These are phyloP conservation scores for Metallyticus violacea DNA, from an alignment of 2,888 invertebrate genomes.

Conservation along the genomic window DNA sequence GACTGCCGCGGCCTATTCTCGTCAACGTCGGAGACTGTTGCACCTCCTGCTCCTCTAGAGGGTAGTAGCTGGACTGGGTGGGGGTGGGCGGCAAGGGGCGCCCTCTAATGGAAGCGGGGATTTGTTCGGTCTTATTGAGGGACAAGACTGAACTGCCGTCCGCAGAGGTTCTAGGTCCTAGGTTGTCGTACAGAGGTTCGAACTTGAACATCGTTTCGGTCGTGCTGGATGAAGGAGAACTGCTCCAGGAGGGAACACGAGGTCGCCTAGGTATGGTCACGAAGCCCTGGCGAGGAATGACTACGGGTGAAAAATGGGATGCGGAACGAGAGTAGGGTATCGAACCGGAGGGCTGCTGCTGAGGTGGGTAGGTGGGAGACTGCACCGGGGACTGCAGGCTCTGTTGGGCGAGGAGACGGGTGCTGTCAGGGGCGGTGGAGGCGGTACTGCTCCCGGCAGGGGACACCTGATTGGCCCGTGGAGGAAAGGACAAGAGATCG, in stretches of 20 bases:
- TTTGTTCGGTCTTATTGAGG: slow-evolving; percentile 60
- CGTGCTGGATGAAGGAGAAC: slow-evolving; percentile 40
- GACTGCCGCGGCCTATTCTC: background rate
- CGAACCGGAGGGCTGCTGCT: slow-evolving; percentile 67
- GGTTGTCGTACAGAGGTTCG: slow-evolving; percentile 83
- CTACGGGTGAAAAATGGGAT: slow-evolving; percentile 57
- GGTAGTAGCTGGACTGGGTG: slow-evolving; percentile 44
- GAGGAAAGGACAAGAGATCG: slow-evolving; percentile 76
- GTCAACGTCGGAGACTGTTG: background rate
- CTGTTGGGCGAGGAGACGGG: slow-evolving; percentile 52
- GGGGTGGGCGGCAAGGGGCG: slow-evolving; percentile 52
- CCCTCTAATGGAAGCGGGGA: background rate
- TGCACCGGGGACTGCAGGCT: slow-evolving; percentile 47
- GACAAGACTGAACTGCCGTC: slow-evolving; percentile 81
- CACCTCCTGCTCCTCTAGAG: slow-evolving; percentile 1
- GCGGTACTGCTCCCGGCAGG: slow-evolving; percentile 74
- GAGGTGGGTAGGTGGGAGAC: slow-evolving; percentile 39
- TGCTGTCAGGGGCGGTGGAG: slow-evolving; percentile 73
- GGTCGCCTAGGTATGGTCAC: slow-evolving; percentile 84
- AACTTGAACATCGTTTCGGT: slow-evolving; percentile 45
- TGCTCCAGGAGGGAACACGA: slow-evolving; percentile 78
- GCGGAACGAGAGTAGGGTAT: slow-evolving; percentile 75
- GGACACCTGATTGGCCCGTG: slow-evolving; percentile 4
- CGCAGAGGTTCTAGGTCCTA: slow-evolving; percentile 80
- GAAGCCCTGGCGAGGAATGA: slow-evolving; percentile 75